Evolutionary conservation across 1,140 invertebrate species (phyloP), one percentile per base, ranked within the genome.

Genomic region (Phthorimaea operculella): DNA sequence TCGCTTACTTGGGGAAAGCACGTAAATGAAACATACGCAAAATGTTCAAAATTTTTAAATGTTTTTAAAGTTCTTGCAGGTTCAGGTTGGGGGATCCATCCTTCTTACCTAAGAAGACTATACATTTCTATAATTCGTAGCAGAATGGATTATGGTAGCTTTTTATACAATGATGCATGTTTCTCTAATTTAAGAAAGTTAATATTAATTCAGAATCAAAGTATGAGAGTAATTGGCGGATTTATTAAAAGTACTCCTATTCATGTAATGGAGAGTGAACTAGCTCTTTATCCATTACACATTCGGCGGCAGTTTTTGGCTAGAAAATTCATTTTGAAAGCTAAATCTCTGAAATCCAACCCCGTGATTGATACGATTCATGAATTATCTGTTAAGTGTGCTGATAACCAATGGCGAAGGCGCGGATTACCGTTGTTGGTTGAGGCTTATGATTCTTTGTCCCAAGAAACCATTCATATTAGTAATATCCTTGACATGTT

Each of bases 201-300:
- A n/a, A 15, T 28, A 5, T 14, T 14, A 50, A 15, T 33, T 12
- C 48, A 50, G 14, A 50, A 50, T 28, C 17, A 50, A 18, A 18
- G 10, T 50, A 50, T 50, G 18, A 21, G 48, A 28, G 11, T 50
- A 4, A 21, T 50, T 28, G 48, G 48, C 18, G 48, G 48, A 28
- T 50, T 28, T 50, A 11, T 50, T 4, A 50, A 50, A 50, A 28
- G 18, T 33, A 50, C 48, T n/a, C 48, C 48, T 12, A 50, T 50
- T 6, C 48, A 50, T 50, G 17, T 33, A 15, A 50, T 50, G 48
- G 48, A 50, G 11, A 47, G 45, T 47, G 45, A 47, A 47, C 17
- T 47, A 14, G 14, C 14, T 47, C 15, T 47, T 10, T 2, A 1
- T 16, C 45, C 45, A 47, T 47, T 47, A 10, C 17, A 16, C 15